A percentile compares a stretch with the other conserved stretches of the same genome.
These are phyloP conservation scores for Tragelaphus imberbis DNA, from an alignment of 2,113 vertebrate genomes.

Conservation along the genomic window DNA sequence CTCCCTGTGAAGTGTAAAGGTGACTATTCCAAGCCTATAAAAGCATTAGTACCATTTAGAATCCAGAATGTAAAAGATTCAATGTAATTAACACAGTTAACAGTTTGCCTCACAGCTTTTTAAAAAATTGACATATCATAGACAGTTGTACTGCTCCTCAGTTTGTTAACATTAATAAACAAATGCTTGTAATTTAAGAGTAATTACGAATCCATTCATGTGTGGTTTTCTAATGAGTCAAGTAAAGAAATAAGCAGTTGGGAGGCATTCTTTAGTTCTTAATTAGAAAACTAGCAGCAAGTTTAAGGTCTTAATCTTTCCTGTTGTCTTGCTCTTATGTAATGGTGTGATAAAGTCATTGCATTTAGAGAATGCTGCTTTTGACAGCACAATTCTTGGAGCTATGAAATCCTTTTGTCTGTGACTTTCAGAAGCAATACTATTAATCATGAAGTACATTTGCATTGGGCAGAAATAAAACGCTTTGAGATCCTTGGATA, in stretches of 20 bases:
- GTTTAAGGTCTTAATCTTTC: conserved; percentile 2
- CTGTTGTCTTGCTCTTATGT: not conserved
- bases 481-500: not conserved
- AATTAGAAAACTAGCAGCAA: conserved; percentile 51
- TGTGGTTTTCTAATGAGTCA: conserved; percentile 72
- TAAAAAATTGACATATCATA: conserved; percentile 31
- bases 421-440: not conserved
- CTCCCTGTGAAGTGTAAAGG: not conserved
- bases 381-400: not conserved
- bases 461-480: not conserved
- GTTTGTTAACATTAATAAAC: conserved; percentile 68
- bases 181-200: conserved; percentile 65
- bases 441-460: not conserved
- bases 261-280: conserved; percentile 54
- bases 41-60: conserved; percentile 17
- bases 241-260: conserved; percentile 58
- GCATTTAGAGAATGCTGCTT: not conserved
- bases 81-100: conserved; percentile 50
- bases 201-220: conserved; percentile 59
- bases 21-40: not conserved
- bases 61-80: conserved; percentile 23
- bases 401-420: not conserved
- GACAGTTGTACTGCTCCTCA: conserved; percentile 43
- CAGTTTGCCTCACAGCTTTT: conserved; percentile 52
- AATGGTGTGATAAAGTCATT: not conserved